A percentile compares a stretch with the other conserved stretches of the same genome.
These are phyloP conservation scores for Cryptus armator DNA, from an alignment of 2,888 invertebrate genomes.

Conservation along the genomic window DNA sequence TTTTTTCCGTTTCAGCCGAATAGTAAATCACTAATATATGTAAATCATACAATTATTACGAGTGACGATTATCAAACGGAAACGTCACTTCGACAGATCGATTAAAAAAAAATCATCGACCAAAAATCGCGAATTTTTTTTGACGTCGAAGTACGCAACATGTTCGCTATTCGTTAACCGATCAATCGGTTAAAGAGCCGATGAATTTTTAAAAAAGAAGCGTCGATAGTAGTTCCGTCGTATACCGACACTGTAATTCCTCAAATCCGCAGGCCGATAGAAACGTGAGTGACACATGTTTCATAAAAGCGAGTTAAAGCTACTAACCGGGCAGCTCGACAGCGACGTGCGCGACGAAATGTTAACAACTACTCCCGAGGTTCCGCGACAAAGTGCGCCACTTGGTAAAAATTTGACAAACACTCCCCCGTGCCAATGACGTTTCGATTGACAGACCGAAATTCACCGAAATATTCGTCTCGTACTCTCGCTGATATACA, in stretches of 20 bases:
- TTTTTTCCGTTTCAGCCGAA: no score
- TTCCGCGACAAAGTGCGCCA: background rate
- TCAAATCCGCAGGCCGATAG: background rate
- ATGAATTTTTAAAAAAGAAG: background rate
- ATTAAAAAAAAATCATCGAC: background rate
- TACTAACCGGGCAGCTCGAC: constrained; percentile 17
- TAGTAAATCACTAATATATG: no score
- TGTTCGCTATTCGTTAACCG: constrained; percentile 29
- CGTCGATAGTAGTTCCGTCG: background rate
- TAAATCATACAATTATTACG: no score
- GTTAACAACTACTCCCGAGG: background rate
- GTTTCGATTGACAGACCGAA: background rate
- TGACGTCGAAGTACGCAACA: constrained; percentile 11
- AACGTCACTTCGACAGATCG: background rate
- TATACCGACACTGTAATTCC: background rate
- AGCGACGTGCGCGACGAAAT: background rate
- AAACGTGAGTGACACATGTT: constrained; percentile 7
- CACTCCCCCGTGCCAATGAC: background rate
- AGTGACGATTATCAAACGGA: no score
- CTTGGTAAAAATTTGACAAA: background rate
- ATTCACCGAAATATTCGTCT: background rate
- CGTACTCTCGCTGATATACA: background rate
- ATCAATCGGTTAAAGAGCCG: constrained; percentile 1
- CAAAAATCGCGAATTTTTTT: constrained; percentile 19
- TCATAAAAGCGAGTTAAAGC: constrained; percentile 32